A percentile compares a stretch with the other conserved stretches of the same genome.
Conservation (phyloP, 1,140 invertebrate genomes). For the Bombus difficillimus region DNA sequence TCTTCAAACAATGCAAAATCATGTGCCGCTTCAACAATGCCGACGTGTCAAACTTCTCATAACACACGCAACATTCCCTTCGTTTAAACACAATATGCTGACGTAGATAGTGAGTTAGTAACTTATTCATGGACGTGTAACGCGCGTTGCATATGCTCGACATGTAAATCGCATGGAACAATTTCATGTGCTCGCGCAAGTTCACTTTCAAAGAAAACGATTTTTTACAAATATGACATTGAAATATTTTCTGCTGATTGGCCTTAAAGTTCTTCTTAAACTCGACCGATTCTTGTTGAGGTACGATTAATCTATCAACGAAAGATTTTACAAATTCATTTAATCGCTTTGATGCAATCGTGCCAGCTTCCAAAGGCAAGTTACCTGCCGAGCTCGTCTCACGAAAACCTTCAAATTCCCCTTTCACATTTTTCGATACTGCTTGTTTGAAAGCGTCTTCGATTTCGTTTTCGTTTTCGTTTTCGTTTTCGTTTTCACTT, state of each 20-base stretch:
- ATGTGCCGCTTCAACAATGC: constrained; percentile 56
- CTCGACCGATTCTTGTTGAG: neutral
- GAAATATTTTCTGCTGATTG: neutral
- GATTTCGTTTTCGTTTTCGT: too few species aligned
- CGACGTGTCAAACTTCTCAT: constrained; percentile 9
- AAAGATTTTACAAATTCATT: too few species aligned
- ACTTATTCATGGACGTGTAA: constrained; percentile 41
- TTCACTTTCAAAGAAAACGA: constrained; percentile 38
- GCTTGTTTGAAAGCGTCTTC: too few species aligned
- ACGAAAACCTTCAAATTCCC: too few species aligned
- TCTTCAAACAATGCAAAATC: constrained; percentile 64
- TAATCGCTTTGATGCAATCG: too few species aligned
- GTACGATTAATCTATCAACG: rapidly evolving
- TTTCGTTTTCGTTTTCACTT: neutral
- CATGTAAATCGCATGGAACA: constrained; percentile 62
- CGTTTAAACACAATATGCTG: constrained; percentile 45
- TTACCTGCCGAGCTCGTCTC: too few species aligned
- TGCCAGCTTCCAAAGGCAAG: too few species aligned
- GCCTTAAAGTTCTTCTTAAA: neutral
- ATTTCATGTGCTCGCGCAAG: constrained; percentile 43
- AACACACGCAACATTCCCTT: constrained; percentile 67
- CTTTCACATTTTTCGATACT: too few species aligned
- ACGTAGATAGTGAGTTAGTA: constrained; percentile 64
- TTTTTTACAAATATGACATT: constrained; percentile 59
- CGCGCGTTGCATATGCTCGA: constrained; percentile 69